Percentiles rank a stretch among this genome's conserved stretches.
Evolutionary conservation across 1,140 invertebrate species (phyloP).

Genomic region (Aphaenogaster rudis): DNA sequence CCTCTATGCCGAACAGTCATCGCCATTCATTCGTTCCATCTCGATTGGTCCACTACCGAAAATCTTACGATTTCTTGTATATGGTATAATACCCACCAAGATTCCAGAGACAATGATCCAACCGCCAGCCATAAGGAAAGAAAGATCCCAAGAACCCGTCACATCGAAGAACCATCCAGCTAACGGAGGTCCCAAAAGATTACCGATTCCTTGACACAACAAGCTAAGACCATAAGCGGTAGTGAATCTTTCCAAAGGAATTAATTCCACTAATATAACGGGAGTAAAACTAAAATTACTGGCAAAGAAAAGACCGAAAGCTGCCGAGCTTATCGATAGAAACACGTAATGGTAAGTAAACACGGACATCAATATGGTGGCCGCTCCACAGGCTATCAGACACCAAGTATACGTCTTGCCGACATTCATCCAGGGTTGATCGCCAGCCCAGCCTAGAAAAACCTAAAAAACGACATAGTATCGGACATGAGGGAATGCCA

Average conservation of each 20-base stretch:
- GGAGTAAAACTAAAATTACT: slow-evolving; percentile 96
- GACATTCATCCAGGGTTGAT: slow-evolving; percentile 94
- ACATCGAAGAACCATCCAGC: slow-evolving; percentile 91
- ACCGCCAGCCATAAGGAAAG: slow-evolving; percentile 92
- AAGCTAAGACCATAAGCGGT: slow-evolving; percentile 95
- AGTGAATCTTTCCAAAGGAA: slow-evolving; percentile 94
- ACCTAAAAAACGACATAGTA: slow-evolving; percentile 88
- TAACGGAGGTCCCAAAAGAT: slow-evolving; percentile 90
- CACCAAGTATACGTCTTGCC: slow-evolving; percentile 93
- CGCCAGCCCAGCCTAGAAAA: slow-evolving; percentile 95
- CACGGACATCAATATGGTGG: slow-evolving; percentile 91
- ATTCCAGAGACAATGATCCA: slow-evolving; percentile 93
- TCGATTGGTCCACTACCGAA: slow-evolving; percentile 89
- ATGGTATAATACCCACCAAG: slow-evolving; percentile 90
- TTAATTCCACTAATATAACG: slow-evolving; percentile 93
- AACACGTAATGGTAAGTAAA: slow-evolving; percentile 89
- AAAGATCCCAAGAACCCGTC: slow-evolving; percentile 90
- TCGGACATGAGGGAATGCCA: background rate
- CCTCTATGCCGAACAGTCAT: slow-evolving; percentile 58
- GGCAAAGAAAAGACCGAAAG: slow-evolving; percentile 95
- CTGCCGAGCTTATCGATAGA: slow-evolving; percentile 88
- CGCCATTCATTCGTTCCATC: slow-evolving; percentile 84
- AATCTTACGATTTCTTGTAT: slow-evolving; percentile 90
- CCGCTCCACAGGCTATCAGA: slow-evolving; percentile 91
- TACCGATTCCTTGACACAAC: slow-evolving; percentile 93